Conservation (phyloP, 2,888 invertebrate genomes). For the Synanthedon andrenaeformis region DNA sequence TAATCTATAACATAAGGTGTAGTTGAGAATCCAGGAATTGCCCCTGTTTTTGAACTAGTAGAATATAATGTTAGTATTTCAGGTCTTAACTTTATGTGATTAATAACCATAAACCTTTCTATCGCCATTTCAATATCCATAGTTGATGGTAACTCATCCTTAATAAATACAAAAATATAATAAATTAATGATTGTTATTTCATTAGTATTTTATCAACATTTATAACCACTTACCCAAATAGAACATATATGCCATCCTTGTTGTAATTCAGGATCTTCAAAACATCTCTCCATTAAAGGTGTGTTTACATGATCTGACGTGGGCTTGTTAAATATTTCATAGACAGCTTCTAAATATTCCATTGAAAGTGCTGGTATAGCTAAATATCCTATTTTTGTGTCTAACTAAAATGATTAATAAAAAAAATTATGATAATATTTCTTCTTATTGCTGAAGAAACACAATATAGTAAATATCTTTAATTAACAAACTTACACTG, state of each 20-base stretch:
- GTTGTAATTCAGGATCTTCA: constrained; percentile 40
- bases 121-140: constrained; percentile 73
- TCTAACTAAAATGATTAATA: constrained; percentile 23
- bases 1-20: constrained; percentile 69
- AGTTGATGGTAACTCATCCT: constrained; percentile 62
- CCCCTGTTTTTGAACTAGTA: constrained; percentile 29
- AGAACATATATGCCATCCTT: constrained; percentile 52
- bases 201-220: not conserved
- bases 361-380: constrained; percentile 48
- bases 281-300: constrained; percentile 45
- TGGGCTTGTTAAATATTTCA: constrained; percentile 32
- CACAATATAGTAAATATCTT: constrained; percentile 3
- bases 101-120: constrained; percentile 63
- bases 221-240: constrained; percentile 25
- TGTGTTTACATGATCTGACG: constrained; percentile 39
- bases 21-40: constrained; percentile 60
- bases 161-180: constrained; percentile 7
- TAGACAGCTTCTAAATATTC: constrained; percentile 46
- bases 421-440: constrained; percentile 1
- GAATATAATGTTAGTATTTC: constrained; percentile 37
- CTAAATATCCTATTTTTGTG: constrained; percentile 52
- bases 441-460: too few relatives aligned
- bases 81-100: constrained; percentile 50
- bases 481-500: constrained; percentile 22
- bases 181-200: constrained; percentile 1